Evolutionary conservation across 2,797 vertebrate genomes (phyloP), one percentile per base, ranked within the genome.

Genomic region (Macrochelys suwanniensis): DNA sequence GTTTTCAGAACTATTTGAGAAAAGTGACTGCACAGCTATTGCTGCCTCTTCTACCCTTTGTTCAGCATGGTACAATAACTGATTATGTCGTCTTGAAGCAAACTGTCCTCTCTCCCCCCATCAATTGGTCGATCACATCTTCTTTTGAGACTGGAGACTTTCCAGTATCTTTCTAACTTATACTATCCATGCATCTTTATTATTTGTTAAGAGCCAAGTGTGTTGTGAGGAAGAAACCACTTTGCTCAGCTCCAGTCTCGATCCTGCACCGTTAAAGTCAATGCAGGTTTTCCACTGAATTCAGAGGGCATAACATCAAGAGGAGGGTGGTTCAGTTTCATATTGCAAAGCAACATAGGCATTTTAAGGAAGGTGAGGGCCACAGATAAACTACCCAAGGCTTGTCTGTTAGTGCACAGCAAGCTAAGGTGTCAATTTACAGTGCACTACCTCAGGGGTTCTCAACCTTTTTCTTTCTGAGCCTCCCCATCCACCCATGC

Each of bases 1-100:
- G 5, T 88, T 96, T 96, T 87, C 25, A 95, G 91, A 82, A 86
- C 33, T 59, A 54, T 74, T 91, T 91, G 83, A 47, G 89, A 96
- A 92, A 92, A 89, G 0, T 31, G 83, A 23, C 13, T 94, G 37
- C 84, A 84, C 65, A 89, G 93, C 76, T 83, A 51, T 84, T 80
- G 47, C 47, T 93, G 10, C 80, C 47, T 5, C 84, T 47, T 82
- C 77, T 92, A 47, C 26, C 11, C 0, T 84, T 92, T 89, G n/a
- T 51, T 95, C 86, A 78, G 84, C 94, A 15, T 23, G 33, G 31
- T 47, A 33, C n/a, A 81, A 25, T n/a, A 89, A 26, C 42, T 68
- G 65, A 91, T 93, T 94, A 79, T 65, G 33, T 42, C 7, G 54
- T 71, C 68, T 33, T 71, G 76, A 79, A 80, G 11, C 45, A 42